These are phyloP conservation scores for Pipistrellus kuhlii DNA, from an alignment of 2,797 vertebrate genomes.

Conservation along the genomic window DNA sequence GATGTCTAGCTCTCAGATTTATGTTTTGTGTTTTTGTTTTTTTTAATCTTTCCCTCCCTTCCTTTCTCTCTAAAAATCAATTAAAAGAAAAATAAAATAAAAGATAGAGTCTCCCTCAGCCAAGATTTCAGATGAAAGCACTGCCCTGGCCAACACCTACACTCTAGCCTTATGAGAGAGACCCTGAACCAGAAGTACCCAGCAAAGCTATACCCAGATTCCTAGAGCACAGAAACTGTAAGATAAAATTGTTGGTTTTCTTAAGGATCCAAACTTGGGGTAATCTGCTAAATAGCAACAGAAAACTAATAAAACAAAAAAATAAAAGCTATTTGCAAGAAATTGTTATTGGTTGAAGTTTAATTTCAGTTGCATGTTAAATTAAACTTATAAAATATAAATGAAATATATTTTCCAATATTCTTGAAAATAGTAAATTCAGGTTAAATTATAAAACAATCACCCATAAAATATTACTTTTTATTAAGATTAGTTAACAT, in stretches of 20 bases:
- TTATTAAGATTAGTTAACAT: not conserved
- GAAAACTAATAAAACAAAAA: not conserved
- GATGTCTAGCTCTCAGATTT: too few relatives aligned
- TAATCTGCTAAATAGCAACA: not conserved
- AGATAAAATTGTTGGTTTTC: not conserved
- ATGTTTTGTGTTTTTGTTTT: too few relatives aligned
- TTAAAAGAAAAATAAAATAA: too few relatives aligned
- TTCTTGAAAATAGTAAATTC: not conserved
- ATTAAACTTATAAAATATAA: constrained; percentile 30
- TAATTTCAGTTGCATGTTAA: constrained; percentile 41
- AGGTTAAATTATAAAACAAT: constrained; percentile 4
- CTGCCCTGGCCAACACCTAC: not conserved
- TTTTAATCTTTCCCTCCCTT: too few relatives aligned
- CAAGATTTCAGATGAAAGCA: not conserved
- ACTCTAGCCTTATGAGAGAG: not conserved
- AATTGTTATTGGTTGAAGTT: not conserved
- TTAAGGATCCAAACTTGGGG: not conserved
- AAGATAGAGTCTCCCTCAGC: not conserved
- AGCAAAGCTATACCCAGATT: not conserved
- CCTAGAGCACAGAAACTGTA: not conserved
- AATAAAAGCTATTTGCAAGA: not conserved
- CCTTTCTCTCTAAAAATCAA: too few relatives aligned
- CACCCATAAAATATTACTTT: not conserved
- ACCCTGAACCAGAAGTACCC: not conserved
- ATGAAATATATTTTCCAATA: not conserved